Base-by-base conservation (phyloP, 2,888 invertebrate genomes). In the Danaus chrysippus region DNA sequence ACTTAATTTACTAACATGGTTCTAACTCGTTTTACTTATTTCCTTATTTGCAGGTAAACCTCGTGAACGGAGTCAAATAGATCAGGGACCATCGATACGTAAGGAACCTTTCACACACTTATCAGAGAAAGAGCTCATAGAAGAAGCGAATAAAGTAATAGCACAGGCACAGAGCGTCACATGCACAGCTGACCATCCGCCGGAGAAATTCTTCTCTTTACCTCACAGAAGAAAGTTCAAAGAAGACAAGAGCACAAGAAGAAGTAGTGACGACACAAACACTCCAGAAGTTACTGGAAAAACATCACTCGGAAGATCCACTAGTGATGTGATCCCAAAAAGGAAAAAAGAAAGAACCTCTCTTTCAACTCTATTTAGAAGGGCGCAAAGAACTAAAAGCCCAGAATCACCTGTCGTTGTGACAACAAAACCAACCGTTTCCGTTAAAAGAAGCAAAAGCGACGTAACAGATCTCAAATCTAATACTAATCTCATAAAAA, bases 111-210 rank as follows among this genome's bases (percentile, higher is more conserved):
- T 95, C 71, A 93, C 93, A 56, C 93, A 94, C 75, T 89, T 94
- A 46, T 94, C 95, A 62, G 94, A 94, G 76, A 92, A 94, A 76
- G 93, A 95, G 77, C 92, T 96, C 56, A 94, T 94, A 56, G 92
- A 94, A 76, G 96, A 96, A 89, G 95, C 95, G 42, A 95, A 95
- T 67, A 92, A 93, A 75, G 95, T 96, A 42, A 86, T 95, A 58
- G 93, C 94, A 23, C 95, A 96, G 81, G 96, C 94, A 0, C 93
- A 94, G 70, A 93, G 93, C 75, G 92, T 96, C 68, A 93, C 93
- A 62, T 96, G 95, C 79, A 93, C 91, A 52, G 91, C 93, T 13
- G 92, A 92, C 65, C 82, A 90, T 72, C 86, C 89, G 10, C 92
- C 93, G n/a, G 93, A 92, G 56, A 93, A 94, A 73, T 95, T 94